Evolutionary conservation across 2,113 vertebrate species (phyloP).

Genomic region (Egretta garzetta): DNA sequence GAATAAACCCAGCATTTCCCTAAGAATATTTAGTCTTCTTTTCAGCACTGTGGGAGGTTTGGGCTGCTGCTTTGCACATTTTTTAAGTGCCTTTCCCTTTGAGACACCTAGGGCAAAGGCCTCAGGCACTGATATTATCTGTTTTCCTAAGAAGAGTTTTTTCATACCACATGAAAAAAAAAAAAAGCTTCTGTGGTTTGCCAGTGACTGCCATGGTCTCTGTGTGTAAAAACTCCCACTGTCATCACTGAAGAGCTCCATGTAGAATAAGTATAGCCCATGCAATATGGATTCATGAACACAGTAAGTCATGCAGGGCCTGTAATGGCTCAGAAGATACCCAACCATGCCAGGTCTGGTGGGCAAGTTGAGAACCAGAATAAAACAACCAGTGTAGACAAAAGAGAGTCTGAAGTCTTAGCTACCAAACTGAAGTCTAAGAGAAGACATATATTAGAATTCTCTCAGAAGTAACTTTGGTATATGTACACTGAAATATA

Average conservation of each 20-base stretch:
- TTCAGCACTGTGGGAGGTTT: slow-evolving; percentile 68
- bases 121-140: slow-evolving; percentile 57
- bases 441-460: neutral
- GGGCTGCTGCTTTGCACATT: slow-evolving; percentile 58
- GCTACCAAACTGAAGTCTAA: neutral
- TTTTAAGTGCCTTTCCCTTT: slow-evolving; percentile 56
- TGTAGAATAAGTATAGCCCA: neutral
- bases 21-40: slow-evolving; percentile 61
- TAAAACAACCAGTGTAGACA: neutral
- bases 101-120: slow-evolving; percentile 60
- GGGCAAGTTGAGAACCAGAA: neutral
- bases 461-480: neutral
- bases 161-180: slow-evolving; percentile 1
- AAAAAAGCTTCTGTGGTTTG: neutral
- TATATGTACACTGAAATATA: neutral
- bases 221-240: neutral
- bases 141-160: slow-evolving; percentile 33
- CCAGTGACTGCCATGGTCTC: neutral
- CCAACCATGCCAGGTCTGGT: neutral
- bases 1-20: slow-evolving; percentile 31
- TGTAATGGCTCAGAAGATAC: neutral
- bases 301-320: neutral
- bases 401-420: neutral
- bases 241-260: neutral
- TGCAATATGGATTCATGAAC: neutral